A percentile compares a stretch with the other conserved stretches of the same genome.
Conservation (phyloP, 2,113 vertebrate genomes). For the Epinephelus cyanopodus region DNA sequence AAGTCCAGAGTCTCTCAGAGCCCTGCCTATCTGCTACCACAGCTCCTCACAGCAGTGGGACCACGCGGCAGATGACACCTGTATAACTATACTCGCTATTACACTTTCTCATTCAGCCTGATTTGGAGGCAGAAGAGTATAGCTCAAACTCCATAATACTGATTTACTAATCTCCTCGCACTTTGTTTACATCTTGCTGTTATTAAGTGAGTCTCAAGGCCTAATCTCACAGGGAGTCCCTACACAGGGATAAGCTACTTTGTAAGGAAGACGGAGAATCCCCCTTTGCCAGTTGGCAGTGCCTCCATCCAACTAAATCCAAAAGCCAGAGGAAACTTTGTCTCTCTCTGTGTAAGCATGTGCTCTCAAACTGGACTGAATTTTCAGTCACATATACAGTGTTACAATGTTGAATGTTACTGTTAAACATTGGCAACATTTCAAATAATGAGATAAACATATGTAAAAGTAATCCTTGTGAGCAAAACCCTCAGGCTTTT, state of each 20-base stretch:
- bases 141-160: too few relatives aligned
- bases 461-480: too few relatives aligned
- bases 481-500: too few relatives aligned
- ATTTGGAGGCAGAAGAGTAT: background rate
- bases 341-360: background rate
- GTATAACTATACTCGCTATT: background rate
- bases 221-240: conserved; percentile 31
- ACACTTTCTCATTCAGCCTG: background rate
- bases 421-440: too few relatives aligned
- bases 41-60: conserved; percentile 26
- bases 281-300: conserved; percentile 6
- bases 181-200: conserved; percentile 26
- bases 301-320: background rate
- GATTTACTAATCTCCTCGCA: background rate
- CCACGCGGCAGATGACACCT: background rate
- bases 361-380: background rate
- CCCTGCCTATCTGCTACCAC: conserved; percentile 61
- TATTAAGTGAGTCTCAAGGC: conserved; percentile 30
- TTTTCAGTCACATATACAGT: too few relatives aligned
- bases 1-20: conserved; percentile 41
- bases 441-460: too few relatives aligned
- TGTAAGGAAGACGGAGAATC: conserved; percentile 2
- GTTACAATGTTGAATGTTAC: too few relatives aligned
- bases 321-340: background rate
- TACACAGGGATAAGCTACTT: conserved; percentile 17